A percentile compares a stretch with the other conserved stretches of the same genome.
Conservation (phyloP, 1,140 invertebrate genomes). For the Branchinecta lindahli region DNA sequence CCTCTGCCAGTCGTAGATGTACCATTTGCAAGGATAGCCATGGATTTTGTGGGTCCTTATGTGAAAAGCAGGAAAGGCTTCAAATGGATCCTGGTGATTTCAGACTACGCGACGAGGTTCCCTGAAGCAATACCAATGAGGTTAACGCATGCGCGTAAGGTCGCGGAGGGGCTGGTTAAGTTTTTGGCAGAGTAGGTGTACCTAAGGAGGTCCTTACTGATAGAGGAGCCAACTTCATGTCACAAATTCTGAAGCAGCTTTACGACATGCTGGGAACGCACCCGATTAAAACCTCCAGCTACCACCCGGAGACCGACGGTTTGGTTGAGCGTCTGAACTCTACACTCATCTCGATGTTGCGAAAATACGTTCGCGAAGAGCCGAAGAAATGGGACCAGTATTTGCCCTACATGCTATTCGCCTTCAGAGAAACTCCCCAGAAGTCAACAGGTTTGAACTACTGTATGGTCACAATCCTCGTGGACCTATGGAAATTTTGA, state of each 20-base stretch:
- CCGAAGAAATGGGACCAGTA: too few species aligned
- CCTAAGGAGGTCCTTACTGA: slow-evolving; percentile 27
- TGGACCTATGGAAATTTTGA: too few species aligned
- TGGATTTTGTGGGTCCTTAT: slow-evolving; percentile 22
- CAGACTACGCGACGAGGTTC: slow-evolving; percentile 28
- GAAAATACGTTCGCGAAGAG: slow-evolving; percentile 5
- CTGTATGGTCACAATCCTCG: too few species aligned
- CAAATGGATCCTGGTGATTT: slow-evolving; percentile 27
- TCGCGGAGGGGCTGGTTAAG: slow-evolving; percentile 24
- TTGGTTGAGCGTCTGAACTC: slow-evolving; percentile 25
- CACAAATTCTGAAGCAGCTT: slow-evolving; percentile 17
- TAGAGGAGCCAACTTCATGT: slow-evolving; percentile 21
- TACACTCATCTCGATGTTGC: slow-evolving; percentile 23
- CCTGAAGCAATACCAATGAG: slow-evolving; percentile 22
- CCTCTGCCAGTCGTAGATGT: slow-evolving; percentile 4
- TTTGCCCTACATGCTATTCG: too few species aligned
- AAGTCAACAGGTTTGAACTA: too few species aligned
- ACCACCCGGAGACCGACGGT: slow-evolving; percentile 22
- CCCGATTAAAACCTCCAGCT: slow-evolving; percentile 21
- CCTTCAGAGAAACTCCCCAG: too few species aligned
- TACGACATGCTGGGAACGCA: slow-evolving; percentile 18
- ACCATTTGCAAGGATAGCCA: slow-evolving; percentile 17
- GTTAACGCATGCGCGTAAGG: slow-evolving; percentile 24
- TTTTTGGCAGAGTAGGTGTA: slow-evolving; percentile 25
- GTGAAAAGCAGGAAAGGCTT: slow-evolving; percentile 16